Base-by-base conservation (phyloP, 2,113 vertebrate species). In the Neotoma lepida region DNA sequence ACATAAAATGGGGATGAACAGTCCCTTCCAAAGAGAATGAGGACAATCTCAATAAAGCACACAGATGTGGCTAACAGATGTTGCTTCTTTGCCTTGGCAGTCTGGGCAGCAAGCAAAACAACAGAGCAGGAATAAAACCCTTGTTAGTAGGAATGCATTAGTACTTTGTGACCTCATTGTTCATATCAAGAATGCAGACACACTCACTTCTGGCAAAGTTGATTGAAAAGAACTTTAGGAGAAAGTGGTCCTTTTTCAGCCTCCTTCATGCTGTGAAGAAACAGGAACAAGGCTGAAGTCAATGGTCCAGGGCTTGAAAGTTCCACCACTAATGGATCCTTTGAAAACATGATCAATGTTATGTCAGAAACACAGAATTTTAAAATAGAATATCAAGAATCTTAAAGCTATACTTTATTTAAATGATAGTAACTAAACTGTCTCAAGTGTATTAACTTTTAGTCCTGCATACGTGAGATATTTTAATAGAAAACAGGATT, bases 151-250 rank as follows among this genome's bases (percentile, higher is more conserved):
- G 51, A 35, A 30, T 39, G 28, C 1, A 33, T 71, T 22, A 88
- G 18, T 73, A 46, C 86, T 94, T 77, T 74, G 7, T 86, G 92
- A 86, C 33, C 68, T 46, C 41, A 77, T 51, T 93, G 82, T 39
- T 95, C 91, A 56, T 51, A 87, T 78, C 74, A 91, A 96, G 44
- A 93, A 77, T 13, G 3, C 26, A 96, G 63, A 54, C 94, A 46
- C 71, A 97, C 99, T 92, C 98, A 99, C 99, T 99, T 99, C 95
- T 99, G 99, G 97, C 99, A 99, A 94, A 99, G 99, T 97, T 99
- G 99, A 97, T 98, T 99, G 97, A 99, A 99, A 88, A 99, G 99
- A 86, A 99, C 98, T 98, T 99, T 99, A 89, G 99, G 99, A 97
- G 99, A 99, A 96, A 99, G 97, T 0, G 99, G 99, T 91, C 99